phyloP scores from a whole-genome alignment of 1,140 invertebrate species.

The Semibalanus balanoides region DNA sequence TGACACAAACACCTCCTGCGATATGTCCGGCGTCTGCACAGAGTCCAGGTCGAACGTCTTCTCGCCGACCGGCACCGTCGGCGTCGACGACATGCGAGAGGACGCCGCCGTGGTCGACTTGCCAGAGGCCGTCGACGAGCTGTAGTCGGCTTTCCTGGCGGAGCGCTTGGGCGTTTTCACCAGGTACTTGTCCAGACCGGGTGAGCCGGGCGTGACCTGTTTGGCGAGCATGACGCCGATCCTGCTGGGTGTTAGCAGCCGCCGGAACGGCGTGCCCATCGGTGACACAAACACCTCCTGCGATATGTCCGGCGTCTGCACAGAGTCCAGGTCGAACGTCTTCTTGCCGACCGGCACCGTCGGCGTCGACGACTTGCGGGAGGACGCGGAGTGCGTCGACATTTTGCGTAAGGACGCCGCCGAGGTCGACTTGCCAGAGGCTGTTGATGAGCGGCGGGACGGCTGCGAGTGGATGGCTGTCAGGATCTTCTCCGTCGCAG shows the following conservation, averaged over 20 bases:
- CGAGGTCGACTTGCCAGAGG: background rate
- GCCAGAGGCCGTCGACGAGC: no score
- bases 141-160: conserved; percentile 11
- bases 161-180: conserved; percentile 19
- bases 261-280: conserved; percentile 1
- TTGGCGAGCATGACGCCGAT: background rate
- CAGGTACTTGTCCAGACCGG: background rate
- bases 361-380: background rate
- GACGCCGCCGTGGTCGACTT: no score
- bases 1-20: conserved; percentile 15
- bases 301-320: conserved; percentile 15
- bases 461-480: no score
- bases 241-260: background rate
- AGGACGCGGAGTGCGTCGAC: background rate
- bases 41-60: conserved; percentile 12
- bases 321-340: conserved; percentile 17
- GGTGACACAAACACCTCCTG: conserved; percentile 16
- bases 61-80: conserved; percentile 10
- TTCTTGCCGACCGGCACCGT: conserved; percentile 16
- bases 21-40: conserved; percentile 15
- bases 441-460: background rate
- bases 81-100: no score
- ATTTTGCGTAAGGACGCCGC: background rate
- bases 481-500: no score
- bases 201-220: background rate